Conservation (phyloP, 1,140 invertebrate genomes). For the Asobara japonica region DNA sequence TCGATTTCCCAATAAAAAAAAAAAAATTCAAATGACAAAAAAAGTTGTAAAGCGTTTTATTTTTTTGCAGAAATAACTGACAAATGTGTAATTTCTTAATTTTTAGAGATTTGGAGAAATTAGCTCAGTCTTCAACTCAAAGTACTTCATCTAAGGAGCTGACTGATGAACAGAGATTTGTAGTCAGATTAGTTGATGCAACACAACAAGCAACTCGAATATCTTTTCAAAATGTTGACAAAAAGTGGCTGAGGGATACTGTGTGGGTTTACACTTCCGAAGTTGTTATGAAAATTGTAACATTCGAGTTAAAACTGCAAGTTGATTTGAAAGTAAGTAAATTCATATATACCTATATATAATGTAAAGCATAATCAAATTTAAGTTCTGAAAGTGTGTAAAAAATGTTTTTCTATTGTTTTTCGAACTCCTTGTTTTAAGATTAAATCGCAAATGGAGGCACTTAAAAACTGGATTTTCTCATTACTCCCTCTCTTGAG, state of each 20-base stretch:
- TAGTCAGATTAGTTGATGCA: neutral
- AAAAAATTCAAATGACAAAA: neutral
- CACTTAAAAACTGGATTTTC: too few species aligned
- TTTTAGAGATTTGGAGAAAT: neutral
- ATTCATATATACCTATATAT: neutral
- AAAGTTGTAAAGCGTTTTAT: too few species aligned
- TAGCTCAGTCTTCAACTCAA: neutral
- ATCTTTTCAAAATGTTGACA: constrained; percentile 38
- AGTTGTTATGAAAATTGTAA: constrained; percentile 34
- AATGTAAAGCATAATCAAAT: too few species aligned
- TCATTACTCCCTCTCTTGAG: too few species aligned
- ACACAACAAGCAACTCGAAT: constrained; percentile 33
- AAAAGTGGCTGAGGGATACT: constrained; percentile 35
- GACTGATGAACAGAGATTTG: neutral
- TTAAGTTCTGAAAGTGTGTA: too few species aligned
- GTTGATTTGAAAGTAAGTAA: constrained; percentile 35
- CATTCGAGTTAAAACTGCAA: constrained; percentile 31
- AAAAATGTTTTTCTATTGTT: too few species aligned
- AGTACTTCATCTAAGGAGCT: neutral
- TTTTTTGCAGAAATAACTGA: too few species aligned
- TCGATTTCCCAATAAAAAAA: neutral
- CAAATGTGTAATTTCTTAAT: neutral
- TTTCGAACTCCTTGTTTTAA: too few species aligned
- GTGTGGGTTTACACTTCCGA: constrained; percentile 36
- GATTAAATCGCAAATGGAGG: too few species aligned